Evolutionary conservation across 2,888 invertebrate genomes (phyloP).

Genomic region (Xanthia togata): DNA sequence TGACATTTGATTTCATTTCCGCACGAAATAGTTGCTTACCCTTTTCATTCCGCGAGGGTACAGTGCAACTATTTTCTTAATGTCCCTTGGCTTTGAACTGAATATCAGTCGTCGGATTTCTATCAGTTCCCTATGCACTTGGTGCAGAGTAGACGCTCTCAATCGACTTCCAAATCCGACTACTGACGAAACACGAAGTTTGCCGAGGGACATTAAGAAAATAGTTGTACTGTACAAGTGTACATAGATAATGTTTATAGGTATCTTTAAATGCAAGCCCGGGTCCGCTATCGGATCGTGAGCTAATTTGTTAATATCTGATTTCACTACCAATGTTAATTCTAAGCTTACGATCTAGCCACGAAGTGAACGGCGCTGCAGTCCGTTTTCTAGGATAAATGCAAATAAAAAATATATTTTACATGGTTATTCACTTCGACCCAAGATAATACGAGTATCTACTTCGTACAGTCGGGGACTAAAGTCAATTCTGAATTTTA

Average conservation of each 20-base stretch:
- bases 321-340: slow-evolving; percentile 46
- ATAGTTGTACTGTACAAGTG: background rate
- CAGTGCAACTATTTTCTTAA: no score
- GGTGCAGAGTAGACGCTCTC: no score
- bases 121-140: no score
- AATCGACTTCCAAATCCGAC: no score
- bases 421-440: slow-evolving; percentile 27
- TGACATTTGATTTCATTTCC: background rate
- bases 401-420: slow-evolving; percentile 6
- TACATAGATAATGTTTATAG: background rate
- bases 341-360: slow-evolving; percentile 37
- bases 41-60: background rate
- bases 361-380: slow-evolving; percentile 50
- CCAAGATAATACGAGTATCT: background rate
- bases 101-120: no score
- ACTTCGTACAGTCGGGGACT: background rate
- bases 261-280: slow-evolving; percentile 22
- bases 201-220: no score
- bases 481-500: background rate
- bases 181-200: no score
- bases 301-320: slow-evolving; percentile 56
- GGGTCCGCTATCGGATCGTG: slow-evolving; percentile 47
- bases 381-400: slow-evolving; percentile 19
- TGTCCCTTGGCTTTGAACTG: no score
- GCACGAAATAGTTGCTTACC: background rate